These are phyloP conservation scores for Scaptodrosophila latifasciaeformis DNA, from an alignment of 2,888 invertebrate species.

Conservation along the genomic window DNA sequence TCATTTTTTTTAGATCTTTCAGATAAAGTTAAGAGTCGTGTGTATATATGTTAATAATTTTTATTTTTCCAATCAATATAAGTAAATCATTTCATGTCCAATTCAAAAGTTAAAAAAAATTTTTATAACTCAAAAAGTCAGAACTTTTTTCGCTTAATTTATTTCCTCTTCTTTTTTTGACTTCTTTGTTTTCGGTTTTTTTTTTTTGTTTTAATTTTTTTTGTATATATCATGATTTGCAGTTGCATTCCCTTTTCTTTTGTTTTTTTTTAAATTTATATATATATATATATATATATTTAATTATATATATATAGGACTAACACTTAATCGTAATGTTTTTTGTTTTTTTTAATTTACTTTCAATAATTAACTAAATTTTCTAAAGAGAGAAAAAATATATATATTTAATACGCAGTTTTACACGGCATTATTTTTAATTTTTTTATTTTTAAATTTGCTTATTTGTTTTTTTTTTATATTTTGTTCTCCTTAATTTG, in stretches of 20 bases:
- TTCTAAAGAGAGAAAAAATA: conserved; percentile 65
- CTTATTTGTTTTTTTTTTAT: conserved; percentile 15
- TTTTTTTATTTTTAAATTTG: conserved; percentile 49
- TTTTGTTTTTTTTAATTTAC: conserved; percentile 29
- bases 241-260: conserved; percentile 31
- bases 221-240: conserved; percentile 21
- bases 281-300: conserved; percentile 33
- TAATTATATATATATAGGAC: conserved; percentile 61
- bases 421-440: conserved; percentile 41
- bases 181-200: neutral
- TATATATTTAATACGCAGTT: conserved; percentile 50
- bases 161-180: conserved; percentile 22
- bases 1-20: neutral
- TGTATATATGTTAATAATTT: conserved; percentile 58
- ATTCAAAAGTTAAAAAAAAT: conserved; percentile 44
- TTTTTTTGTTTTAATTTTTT: conserved; percentile 27
- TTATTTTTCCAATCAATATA: conserved; percentile 69
- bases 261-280: conserved; percentile 27
- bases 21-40: neutral
- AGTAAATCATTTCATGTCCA: conserved; percentile 64
- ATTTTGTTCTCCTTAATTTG: too few species aligned
- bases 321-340: conserved; percentile 71
- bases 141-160: conserved; percentile 55
- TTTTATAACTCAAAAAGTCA: conserved; percentile 46
- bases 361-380: conserved; percentile 70